phyloP scores from a whole-genome alignment of 2,113 vertebrate species.

The Ascaphus truei region DNA sequence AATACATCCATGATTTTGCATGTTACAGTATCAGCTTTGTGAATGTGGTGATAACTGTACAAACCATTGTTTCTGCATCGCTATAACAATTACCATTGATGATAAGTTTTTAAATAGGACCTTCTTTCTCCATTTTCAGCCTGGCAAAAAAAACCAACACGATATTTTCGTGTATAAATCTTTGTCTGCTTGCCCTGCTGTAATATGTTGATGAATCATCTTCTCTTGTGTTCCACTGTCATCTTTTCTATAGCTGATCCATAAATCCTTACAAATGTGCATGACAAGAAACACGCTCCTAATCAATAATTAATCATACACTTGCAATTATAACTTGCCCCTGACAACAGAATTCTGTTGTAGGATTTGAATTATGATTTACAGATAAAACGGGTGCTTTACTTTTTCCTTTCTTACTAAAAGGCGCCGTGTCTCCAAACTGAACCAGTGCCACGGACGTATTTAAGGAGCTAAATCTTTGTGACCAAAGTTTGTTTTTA shows the following conservation, averaged over 20 bases:
- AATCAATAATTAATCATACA: slow-evolving; percentile 32
- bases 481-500: no score
- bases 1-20: no score
- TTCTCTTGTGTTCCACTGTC: not conserved
- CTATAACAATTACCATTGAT: no score
- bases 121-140: no score
- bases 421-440: not conserved
- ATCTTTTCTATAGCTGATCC: not conserved
- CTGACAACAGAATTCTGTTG: not conserved
- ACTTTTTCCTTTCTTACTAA: not conserved
- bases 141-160: not conserved
- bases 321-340: slow-evolving; percentile 8
- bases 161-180: not conserved
- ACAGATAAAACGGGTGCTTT: not conserved
- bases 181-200: not conserved
- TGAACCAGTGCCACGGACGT: no score
- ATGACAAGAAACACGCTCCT: not conserved
- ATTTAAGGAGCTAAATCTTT: no score
- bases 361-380: slow-evolving; percentile 16
- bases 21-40: no score
- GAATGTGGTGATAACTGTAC: no score
- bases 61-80: no score
- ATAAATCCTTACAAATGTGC: slow-evolving; percentile 14
- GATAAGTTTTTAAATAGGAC: no score
- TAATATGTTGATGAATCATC: not conserved